Evolutionary conservation across 2,888 invertebrate genomes (phyloP), one percentile per base, ranked within the genome.

Genomic region (Aphelenchoides bicaudatus): DNA sequence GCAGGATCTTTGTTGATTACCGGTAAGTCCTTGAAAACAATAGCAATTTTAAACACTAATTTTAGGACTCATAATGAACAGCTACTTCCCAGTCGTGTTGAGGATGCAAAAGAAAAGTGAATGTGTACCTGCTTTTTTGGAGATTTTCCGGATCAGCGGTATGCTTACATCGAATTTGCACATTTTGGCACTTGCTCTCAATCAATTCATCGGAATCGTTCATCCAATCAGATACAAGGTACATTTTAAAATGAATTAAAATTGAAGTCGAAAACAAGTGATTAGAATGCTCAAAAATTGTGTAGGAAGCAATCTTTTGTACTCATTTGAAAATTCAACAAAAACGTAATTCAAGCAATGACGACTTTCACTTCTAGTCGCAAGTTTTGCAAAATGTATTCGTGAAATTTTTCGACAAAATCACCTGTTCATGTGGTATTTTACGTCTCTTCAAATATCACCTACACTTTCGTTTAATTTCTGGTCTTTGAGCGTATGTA

Each of bases 111-210:
- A 61, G 54, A 65, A 39, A 34, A 58, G 39, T 39, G 58, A 69
- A 16, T 65, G 65, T 50, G 27, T 65, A 0, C 51, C 63, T n/a
- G 59, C 63, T 13, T 31, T 64, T 19, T 53, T 66, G 16, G 61
- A 68, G 54, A 71, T 74, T 48, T 71, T 75, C 46, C 66, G 74
- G n/a, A 68, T 75, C 28, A 59, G 69, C 4, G 74, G 73, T 31
- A 75, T 75, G 75, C 65, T 75, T 19, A 76, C 75, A 5, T 74
- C 74, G 4, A 72, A 75, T 62, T 62, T 74, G 56, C 75, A 75
- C 50, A 63, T 75, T 1, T 74, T 74, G 43, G 75, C 74, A 2
- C 56, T 75, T 28, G 74, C 75, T 2, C 67, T 73, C 38, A 74
- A 76, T 56, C 75, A 75, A 43, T 74, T 73, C 56, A 51, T 75